Conservation (phyloP, 2,888 invertebrate species). For the Agrochola macilenta region DNA sequence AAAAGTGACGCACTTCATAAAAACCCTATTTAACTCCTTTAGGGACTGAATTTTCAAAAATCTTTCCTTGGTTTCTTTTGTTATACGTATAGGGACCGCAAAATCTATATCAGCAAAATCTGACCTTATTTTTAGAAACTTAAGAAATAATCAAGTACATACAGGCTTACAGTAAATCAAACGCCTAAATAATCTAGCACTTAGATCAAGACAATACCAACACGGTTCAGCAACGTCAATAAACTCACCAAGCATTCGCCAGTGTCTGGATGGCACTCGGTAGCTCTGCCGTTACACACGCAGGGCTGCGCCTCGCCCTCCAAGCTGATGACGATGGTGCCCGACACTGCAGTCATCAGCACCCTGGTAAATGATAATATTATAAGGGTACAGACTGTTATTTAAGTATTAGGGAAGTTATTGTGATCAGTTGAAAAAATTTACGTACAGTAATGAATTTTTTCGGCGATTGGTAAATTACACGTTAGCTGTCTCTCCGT, state of each 20-base stretch:
- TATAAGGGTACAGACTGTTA: not conserved
- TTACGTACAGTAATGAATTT: no score
- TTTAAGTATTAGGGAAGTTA: no score
- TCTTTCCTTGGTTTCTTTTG: no score
- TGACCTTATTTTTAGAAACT: not conserved
- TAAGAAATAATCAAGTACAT: not conserved
- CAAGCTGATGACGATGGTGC: constrained; percentile 94
- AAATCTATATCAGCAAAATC: no score
- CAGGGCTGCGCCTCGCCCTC: constrained; percentile 95
- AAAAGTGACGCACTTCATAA: not conserved
- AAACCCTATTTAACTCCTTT: not conserved
- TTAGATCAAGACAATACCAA: not conserved
- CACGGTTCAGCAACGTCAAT: not conserved
- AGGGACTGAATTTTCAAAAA: no score
- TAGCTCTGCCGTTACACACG: constrained; percentile 95
- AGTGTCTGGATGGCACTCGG: constrained; percentile 95
- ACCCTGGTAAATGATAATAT: constrained; percentile 57
- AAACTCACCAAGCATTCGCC: constrained; percentile 95
- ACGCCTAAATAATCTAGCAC: not conserved
- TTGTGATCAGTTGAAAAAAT: no score
- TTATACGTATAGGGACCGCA: no score
- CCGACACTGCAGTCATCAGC: constrained; percentile 88
- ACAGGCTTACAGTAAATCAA: not conserved
- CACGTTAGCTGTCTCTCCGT: not conserved
- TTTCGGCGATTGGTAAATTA: no score